phyloP scores from a whole-genome alignment of 2,113 vertebrate species.

The Mastomys natalensis region DNA sequence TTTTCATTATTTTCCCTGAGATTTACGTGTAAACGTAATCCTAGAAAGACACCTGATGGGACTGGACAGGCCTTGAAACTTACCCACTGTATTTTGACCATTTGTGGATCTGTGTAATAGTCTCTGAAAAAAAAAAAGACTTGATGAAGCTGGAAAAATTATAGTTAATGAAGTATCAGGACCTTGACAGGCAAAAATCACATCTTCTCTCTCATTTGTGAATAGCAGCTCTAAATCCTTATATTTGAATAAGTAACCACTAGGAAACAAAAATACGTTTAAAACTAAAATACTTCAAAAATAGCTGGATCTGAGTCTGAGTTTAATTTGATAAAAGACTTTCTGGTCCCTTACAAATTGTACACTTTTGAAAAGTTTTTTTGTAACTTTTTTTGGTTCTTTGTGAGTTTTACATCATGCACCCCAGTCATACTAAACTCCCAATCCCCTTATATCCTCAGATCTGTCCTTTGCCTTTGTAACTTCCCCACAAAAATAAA shows the following conservation, averaged over 20 bases:
- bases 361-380: no score
- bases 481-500: no score
- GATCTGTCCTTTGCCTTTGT: no score
- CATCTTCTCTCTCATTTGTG: neutral
- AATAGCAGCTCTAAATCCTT: neutral
- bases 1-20: neutral
- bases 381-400: no score
- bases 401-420: no score
- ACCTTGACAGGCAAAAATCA: neutral
- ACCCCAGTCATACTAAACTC: no score
- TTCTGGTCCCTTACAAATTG: neutral
- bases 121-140: neutral
- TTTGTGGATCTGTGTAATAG: neutral
- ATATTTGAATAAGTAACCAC: neutral
- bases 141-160: neutral
- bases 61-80: neutral
- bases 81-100: neutral
- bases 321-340: neutral
- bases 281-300: neutral
- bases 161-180: neutral
- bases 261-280: neutral
- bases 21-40: neutral
- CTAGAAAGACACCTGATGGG: neutral
- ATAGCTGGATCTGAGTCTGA: neutral
- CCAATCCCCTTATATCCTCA: no score